A percentile compares a stretch with the other conserved stretches of the same genome.
Conservation (phyloP, 2,797 vertebrate genomes). For the Acanthurus leucopareius region DNA sequence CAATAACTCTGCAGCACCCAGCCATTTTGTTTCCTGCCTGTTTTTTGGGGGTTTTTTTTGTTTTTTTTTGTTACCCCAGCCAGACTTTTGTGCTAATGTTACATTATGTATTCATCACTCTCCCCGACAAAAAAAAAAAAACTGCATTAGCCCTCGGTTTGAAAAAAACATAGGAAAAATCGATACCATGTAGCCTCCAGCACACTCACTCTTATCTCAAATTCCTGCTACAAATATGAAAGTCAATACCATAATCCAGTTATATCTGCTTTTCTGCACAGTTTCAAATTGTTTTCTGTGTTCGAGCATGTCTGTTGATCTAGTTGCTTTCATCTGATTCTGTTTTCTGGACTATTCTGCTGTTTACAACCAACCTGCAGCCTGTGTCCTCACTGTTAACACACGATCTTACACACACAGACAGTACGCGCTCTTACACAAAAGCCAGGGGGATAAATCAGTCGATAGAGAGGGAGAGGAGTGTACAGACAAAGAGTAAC, state of each 20-base stretch:
- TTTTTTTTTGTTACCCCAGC: neutral
- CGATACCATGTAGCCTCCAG: constrained; percentile 59
- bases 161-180: constrained; percentile 63
- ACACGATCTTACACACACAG: constrained; percentile 39
- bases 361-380: constrained; percentile 37
- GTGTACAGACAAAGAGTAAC: constrained; percentile 63
- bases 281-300: constrained; percentile 43
- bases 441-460: constrained; percentile 51
- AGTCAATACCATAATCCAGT: constrained; percentile 71
- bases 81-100: constrained; percentile 61
- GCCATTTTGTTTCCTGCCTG: constrained; percentile 35
- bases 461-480: constrained; percentile 15
- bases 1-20: constrained; percentile 66
- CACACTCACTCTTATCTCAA: constrained; percentile 57
- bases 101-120: constrained; percentile 47
- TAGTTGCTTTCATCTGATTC: constrained; percentile 38
- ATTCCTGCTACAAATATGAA: constrained; percentile 71
- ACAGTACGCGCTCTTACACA: constrained; percentile 48
- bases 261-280: constrained; percentile 42
- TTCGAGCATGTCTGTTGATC: constrained; percentile 19
- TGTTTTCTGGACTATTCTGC: constrained; percentile 54
- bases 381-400: constrained; percentile 25
- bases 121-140: constrained; percentile 8
- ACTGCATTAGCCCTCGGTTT: constrained; percentile 64
- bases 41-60: neutral